phyloP scores from a whole-genome alignment of 2,888 invertebrate genomes.

The Lacanobia oleracea region DNA sequence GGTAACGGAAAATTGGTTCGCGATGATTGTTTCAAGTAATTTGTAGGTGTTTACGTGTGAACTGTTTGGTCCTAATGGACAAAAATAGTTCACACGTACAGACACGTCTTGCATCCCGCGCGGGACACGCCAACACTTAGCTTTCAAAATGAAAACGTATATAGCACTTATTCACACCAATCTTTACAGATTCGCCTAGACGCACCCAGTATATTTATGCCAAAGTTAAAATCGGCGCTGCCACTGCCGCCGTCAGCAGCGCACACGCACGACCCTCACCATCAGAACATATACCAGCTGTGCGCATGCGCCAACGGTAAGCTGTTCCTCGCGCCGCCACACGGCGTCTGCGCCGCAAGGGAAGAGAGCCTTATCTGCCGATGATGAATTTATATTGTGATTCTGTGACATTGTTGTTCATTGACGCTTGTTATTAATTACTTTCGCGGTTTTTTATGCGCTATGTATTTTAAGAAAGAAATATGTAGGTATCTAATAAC shows the following conservation, averaged over 20 bases:
- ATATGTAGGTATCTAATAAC: constrained; percentile 5
- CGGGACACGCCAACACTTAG: background rate
- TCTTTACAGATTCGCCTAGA: constrained; percentile 91
- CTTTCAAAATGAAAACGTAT: background rate
- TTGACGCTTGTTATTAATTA: constrained; percentile 55
- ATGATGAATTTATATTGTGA: constrained; percentile 79
- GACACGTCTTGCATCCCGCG: background rate
- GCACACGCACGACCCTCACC: constrained; percentile 88
- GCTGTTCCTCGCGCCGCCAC: constrained; percentile 96
- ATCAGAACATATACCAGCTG: constrained; percentile 95
- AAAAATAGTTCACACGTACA: background rate
- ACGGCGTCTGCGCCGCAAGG: constrained; percentile 93
- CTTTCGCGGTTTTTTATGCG: constrained; percentile 39
- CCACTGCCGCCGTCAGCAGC: constrained; percentile 88
- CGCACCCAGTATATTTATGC: constrained; percentile 92
- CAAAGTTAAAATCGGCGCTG: constrained; percentile 91
- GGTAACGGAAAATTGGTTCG: background rate
- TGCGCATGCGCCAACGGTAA: constrained; percentile 98
- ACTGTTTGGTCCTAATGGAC: too few species aligned
- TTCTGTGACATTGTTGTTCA: constrained; percentile 62
- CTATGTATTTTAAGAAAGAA: constrained; percentile 32
- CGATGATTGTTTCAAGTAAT: background rate
- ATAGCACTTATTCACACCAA: background rate
- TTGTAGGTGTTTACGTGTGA: too few species aligned
- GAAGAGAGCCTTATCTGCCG: constrained; percentile 89